Conservation (phyloP, 2,113 vertebrate genomes). For the Axis porcinus region DNA sequence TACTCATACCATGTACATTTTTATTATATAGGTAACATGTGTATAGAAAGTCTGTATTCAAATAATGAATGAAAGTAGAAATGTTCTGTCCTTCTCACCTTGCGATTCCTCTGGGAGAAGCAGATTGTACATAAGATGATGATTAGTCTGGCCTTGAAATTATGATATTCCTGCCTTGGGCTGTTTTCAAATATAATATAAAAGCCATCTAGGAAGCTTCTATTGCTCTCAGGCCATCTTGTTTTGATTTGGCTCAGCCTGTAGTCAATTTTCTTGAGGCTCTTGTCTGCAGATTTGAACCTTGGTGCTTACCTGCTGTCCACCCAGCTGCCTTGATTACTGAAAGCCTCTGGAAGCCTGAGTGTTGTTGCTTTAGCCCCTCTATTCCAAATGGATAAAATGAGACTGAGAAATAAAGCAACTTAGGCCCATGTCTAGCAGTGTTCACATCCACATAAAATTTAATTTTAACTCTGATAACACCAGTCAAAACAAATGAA, state of each 20-base stretch:
- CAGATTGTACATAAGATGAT: conserved; percentile 47
- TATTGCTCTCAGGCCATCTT: conserved; percentile 26
- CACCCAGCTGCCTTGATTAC: conserved; percentile 49
- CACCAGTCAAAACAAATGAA: neutral
- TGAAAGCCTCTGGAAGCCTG: conserved; percentile 17
- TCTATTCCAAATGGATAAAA: conserved; percentile 20
- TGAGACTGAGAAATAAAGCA: neutral
- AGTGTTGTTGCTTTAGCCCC: neutral
- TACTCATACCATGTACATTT: conserved; percentile 85
- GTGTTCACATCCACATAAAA: neutral
- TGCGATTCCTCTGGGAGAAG: neutral
- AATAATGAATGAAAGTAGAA: conserved; percentile 82
- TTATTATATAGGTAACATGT: conserved; percentile 84
- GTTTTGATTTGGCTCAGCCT: conserved; percentile 55
- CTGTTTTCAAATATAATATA: conserved; percentile 45
- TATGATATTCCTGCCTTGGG: conserved; percentile 12
- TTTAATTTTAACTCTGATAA: neutral
- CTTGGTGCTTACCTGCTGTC: conserved; percentile 53
- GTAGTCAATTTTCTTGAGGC: conserved; percentile 37
- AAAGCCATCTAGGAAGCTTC: conserved; percentile 39
- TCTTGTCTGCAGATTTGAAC: conserved; percentile 34
- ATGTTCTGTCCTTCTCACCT: conserved; percentile 44
- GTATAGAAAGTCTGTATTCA: conserved; percentile 85
- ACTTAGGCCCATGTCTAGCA: neutral
- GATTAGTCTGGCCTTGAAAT: conserved; percentile 55